Evolutionary conservation across 2,797 vertebrate genomes (phyloP), one percentile per base, ranked within the genome.

Genomic region (Alectoris magna): DNA sequence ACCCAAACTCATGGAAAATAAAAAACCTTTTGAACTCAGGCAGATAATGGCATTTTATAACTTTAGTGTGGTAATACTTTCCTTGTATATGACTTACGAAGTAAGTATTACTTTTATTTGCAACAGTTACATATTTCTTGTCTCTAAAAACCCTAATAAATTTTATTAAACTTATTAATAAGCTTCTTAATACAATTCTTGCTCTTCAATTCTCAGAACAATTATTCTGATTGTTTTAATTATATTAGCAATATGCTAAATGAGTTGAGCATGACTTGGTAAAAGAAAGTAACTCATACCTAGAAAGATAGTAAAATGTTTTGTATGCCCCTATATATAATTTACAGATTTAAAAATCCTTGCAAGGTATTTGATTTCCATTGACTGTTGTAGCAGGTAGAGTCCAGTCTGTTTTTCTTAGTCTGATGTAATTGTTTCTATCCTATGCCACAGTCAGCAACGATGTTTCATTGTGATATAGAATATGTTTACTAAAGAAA

Each of bases 41-140:
- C 97, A 98, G 84, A 95, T 97, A 80, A 99, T 99, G 96, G 96
- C 98, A 0, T 77, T 98, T 36, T 99, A 99, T 97, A 99, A 99
- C 97, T 99, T 99, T 83, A 48, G 96, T 9, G 96, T 99, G 93
- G 99, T 99, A 87, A 97, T 96, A 5, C 98, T 99, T 66, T 99
- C 99, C 14, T n/a, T 99, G 63, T 99, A 99, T 97, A 98, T 99
- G 98, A 98, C 97, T 96, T 99, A 99, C 3, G 99, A 99, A 98
- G 99, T 99, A 97, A 97, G 98, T 98, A 70, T 19, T 79, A 10
- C 34, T 84, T 90, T 67, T 79, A 55, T 71, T 79, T 92, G 15
- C 49, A 73, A 78, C 16, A 27, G 87, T 66, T 56, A 23, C 62
- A 7, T 14, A 43, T 77, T 91, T 83, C 2, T 2, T 55, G 8